Conservation (phyloP, 2,888 invertebrate species). For the Andrena trimmerana region DNA sequence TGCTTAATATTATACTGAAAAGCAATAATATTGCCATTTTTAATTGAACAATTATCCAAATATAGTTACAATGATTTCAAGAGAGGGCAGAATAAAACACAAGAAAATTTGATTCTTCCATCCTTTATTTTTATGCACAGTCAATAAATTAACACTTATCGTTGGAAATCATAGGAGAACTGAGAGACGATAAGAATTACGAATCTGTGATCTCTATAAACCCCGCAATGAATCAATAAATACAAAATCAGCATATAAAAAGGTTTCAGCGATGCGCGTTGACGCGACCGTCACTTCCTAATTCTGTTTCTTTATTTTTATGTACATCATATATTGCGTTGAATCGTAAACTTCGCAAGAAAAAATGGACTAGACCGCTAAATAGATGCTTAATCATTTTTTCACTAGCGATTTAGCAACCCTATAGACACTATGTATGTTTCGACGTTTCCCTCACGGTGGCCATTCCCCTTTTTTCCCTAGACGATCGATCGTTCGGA, state of each 20-base stretch:
- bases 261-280: slow-evolving; percentile 59
- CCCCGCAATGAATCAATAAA: slow-evolving; percentile 81
- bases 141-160: slow-evolving; percentile 82
- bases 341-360: slow-evolving; percentile 72
- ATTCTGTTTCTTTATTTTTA: slow-evolving; percentile 54
- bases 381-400: slow-evolving; percentile 66
- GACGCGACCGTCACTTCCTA: slow-evolving; percentile 60
- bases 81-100: neutral
- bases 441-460: slow-evolving; percentile 20
- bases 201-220: slow-evolving; percentile 72
- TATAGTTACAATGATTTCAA: no score
- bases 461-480: slow-evolving; percentile 24
- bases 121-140: slow-evolving; percentile 83
- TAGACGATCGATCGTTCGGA: slow-evolving; percentile 24
- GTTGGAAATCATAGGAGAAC: slow-evolving; percentile 77
- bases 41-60: neutral
- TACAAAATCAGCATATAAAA: slow-evolving; percentile 79
- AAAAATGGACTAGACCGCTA: slow-evolving; percentile 79
- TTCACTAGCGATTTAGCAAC: slow-evolving; percentile 62
- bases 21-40: no score
- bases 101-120: slow-evolving; percentile 65
- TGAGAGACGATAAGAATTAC: slow-evolving; percentile 70
- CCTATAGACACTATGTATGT: slow-evolving; percentile 38
- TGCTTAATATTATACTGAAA: no score
- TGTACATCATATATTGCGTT: slow-evolving; percentile 67